Conservation (phyloP, 2,113 vertebrate genomes). For the Nannospalax galili region DNA sequence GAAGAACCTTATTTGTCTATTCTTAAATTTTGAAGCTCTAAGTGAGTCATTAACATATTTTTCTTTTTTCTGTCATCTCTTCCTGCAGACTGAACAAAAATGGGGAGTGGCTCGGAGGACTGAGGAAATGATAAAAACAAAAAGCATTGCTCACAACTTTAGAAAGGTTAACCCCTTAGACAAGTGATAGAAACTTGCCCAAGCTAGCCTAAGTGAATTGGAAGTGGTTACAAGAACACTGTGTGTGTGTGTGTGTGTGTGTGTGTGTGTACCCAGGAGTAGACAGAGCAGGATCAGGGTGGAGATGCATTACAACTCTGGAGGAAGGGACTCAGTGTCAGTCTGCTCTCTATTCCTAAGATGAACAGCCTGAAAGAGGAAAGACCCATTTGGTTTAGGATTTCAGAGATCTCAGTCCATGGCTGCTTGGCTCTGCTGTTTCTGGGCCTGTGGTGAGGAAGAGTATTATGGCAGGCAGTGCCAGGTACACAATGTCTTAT, state of each 20-base stretch:
- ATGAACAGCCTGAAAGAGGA: not conserved
- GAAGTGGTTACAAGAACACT: too few relatives aligned
- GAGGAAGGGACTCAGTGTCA: not conserved
- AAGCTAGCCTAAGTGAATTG: not conserved
- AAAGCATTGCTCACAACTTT: not conserved
- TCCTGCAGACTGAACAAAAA: not conserved
- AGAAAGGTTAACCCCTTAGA: not conserved
- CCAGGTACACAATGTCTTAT: not conserved
- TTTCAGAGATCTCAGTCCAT: not conserved
- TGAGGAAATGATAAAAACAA: not conserved
- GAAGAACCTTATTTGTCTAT: not conserved
- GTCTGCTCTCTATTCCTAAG: not conserved
- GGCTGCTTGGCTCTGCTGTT: not conserved
- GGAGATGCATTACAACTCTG: too few relatives aligned
- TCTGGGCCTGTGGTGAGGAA: not conserved
- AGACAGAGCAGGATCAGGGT: not conserved
- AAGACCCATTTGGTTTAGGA: not conserved
- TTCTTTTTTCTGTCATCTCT: not conserved
- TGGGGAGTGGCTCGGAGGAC: not conserved
- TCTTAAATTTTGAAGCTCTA: not conserved
- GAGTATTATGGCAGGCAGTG: not conserved
- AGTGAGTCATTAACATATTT: not conserved
- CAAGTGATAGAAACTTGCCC: not conserved
- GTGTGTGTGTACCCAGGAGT: too few relatives aligned
- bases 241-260: too few relatives aligned